Conservation (phyloP, 2,888 invertebrate genomes). For the Didymodactylos carnosus region DNA sequence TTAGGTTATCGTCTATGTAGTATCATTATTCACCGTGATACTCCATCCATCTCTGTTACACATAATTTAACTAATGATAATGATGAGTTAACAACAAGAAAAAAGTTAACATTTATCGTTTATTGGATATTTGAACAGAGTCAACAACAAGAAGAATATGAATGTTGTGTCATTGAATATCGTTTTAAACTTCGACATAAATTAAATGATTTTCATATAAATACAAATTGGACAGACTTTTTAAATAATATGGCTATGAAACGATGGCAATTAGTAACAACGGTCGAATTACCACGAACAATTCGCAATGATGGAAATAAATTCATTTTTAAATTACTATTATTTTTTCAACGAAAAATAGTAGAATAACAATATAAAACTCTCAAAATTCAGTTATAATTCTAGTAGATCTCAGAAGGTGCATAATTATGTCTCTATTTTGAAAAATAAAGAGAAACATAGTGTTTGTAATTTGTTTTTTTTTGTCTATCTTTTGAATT, state of each 20-base stretch:
- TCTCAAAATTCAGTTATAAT: too few relatives aligned
- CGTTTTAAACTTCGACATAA: not conserved
- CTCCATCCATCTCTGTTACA: too few relatives aligned
- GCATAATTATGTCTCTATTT: too few relatives aligned
- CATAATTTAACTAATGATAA: too few relatives aligned
- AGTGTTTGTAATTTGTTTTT: too few relatives aligned
- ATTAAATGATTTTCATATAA: too few relatives aligned
- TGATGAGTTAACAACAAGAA: too few relatives aligned
- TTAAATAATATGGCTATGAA: not conserved
- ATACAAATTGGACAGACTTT: not conserved
- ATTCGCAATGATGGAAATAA: not conserved
- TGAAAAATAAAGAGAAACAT: too few relatives aligned
- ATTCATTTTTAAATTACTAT: not conserved
- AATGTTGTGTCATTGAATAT: not conserved
- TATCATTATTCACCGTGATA: not conserved
- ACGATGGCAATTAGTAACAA: not conserved
- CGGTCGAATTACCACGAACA: not conserved
- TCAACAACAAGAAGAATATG: not conserved
- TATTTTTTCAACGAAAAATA: not conserved
- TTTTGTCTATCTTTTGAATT: too few relatives aligned
- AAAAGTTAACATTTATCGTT: not conserved
- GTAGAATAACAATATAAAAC: too few relatives aligned
- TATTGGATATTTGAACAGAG: not conserved
- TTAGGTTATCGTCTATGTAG: not conserved
- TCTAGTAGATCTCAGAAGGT: too few relatives aligned